Evolutionary conservation across 2,797 vertebrate genomes (phyloP).

Genomic region (Enteromius radiatus): DNA sequence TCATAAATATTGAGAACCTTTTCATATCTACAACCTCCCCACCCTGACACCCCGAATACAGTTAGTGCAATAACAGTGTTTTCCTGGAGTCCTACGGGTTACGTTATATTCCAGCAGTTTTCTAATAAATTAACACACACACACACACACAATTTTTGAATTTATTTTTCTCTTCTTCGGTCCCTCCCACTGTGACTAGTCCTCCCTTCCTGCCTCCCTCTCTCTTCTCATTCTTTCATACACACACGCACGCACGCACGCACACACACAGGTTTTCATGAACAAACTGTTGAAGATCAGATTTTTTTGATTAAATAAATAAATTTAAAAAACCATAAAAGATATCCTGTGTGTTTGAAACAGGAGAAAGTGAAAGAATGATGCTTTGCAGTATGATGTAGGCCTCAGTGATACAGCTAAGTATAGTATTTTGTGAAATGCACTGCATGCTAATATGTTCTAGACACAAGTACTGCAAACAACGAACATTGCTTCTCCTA

Average conservation of each 20-base stretch:
- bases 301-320: background rate
- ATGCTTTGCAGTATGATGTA: background rate
- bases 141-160: background rate
- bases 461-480: background rate
- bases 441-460: background rate
- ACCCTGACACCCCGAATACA: slow-evolving; percentile 46
- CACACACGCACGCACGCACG: slow-evolving; percentile 35
- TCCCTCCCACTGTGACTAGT: background rate
- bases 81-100: background rate
- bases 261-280: background rate
- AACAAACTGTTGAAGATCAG: background rate
- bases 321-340: background rate
- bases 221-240: slow-evolving; percentile 7
- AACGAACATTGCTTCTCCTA: too few relatives aligned
- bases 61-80: background rate
- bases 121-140: slow-evolving; percentile 10
- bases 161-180: slow-evolving; percentile 5
- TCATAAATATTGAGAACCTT: slow-evolving; percentile 34
- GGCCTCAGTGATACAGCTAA: background rate
- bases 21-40: slow-evolving; percentile 44
- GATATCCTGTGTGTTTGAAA: background rate
- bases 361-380: background rate
- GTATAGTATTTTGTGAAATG: background rate
- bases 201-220: background rate
- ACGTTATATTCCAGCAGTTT: background rate